Evolutionary conservation across 2,888 invertebrate species (phyloP).

Genomic region (Pogonocherus hispidulus): DNA sequence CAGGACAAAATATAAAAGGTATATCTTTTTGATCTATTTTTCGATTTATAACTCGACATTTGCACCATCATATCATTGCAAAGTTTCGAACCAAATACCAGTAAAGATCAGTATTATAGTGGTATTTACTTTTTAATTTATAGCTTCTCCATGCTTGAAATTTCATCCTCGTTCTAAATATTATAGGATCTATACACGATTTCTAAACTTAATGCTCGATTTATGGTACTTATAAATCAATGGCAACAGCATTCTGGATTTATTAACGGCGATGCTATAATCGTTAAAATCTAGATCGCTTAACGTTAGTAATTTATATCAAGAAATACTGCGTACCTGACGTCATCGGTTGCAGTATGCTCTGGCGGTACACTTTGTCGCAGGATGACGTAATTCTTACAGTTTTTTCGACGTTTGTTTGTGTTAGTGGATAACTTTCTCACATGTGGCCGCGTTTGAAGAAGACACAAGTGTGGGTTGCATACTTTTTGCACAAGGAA

Average conservation of each 20-base stretch:
- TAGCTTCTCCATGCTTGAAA: background rate
- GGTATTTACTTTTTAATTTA: too few relatives aligned
- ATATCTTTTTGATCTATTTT: too few relatives aligned
- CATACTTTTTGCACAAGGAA: slow-evolving; percentile 8
- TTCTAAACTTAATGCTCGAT: slow-evolving; percentile 16
- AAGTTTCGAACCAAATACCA: too few relatives aligned
- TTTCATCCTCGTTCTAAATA: background rate
- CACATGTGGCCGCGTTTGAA: slow-evolving; percentile 15
- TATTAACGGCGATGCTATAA: slow-evolving; percentile 1
- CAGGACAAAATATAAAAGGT: too few relatives aligned
- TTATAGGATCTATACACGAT: slow-evolving; percentile 1
- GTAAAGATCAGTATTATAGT: too few relatives aligned
- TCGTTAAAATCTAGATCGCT: slow-evolving; percentile 22
- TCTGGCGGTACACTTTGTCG: slow-evolving; percentile 38
- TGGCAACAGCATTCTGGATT: background rate
- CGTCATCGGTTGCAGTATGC: slow-evolving; percentile 44
- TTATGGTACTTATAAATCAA: slow-evolving; percentile 19
- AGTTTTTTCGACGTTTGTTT: slow-evolving; percentile 46
- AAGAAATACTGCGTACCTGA: slow-evolving; percentile 44
- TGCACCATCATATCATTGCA: too few relatives aligned
- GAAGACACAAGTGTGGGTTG: background rate
- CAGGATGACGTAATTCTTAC: slow-evolving; percentile 53
- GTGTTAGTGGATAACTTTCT: slow-evolving; percentile 29
- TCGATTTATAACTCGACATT: too few relatives aligned
- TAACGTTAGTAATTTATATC: slow-evolving; percentile 24